Conservation (phyloP, 92 coral and sea anemone species). For the Siderastrea siderea region DNA sequence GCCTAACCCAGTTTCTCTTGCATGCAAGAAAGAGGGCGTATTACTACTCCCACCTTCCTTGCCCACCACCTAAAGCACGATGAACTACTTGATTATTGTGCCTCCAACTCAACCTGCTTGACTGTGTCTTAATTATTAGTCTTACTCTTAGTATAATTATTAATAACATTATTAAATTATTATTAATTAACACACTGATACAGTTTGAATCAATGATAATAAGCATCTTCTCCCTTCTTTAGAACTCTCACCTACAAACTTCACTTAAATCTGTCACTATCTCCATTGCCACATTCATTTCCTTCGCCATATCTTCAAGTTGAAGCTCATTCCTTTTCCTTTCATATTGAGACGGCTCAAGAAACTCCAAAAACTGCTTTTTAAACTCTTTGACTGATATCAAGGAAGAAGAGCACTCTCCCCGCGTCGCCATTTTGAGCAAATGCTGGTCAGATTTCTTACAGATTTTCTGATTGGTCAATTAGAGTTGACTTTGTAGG, state of each 20-base stretch:
- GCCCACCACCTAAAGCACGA: no score
- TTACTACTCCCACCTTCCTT: no score
- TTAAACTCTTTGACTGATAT: conserved; percentile 84
- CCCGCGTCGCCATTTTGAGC: conserved; percentile 84
- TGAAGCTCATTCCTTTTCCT: conserved; percentile 52
- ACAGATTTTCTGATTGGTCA: background rate
- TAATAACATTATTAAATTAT: no score
- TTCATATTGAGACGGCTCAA: conserved; percentile 72
- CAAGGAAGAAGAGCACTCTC: conserved; percentile 69
- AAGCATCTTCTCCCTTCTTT: background rate
- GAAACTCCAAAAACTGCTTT: conserved; percentile 57
- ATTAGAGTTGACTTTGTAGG: background rate
- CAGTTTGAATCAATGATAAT: background rate
- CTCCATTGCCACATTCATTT: conserved; percentile 84
- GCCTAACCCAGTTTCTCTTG: no score
- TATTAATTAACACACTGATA: no score
- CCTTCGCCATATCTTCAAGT: conserved; percentile 62
- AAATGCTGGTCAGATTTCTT: no score
- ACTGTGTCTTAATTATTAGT: no score
- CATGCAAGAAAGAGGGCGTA: no score
- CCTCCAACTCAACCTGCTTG: no score
- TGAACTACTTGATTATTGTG: no score
- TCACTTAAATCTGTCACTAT: conserved; percentile 86
- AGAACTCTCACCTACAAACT: conserved; percentile 86
- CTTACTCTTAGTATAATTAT: no score